phyloP scores from a whole-genome alignment of 23 tunicate species.

The Clavelina lepadiformis region DNA sequence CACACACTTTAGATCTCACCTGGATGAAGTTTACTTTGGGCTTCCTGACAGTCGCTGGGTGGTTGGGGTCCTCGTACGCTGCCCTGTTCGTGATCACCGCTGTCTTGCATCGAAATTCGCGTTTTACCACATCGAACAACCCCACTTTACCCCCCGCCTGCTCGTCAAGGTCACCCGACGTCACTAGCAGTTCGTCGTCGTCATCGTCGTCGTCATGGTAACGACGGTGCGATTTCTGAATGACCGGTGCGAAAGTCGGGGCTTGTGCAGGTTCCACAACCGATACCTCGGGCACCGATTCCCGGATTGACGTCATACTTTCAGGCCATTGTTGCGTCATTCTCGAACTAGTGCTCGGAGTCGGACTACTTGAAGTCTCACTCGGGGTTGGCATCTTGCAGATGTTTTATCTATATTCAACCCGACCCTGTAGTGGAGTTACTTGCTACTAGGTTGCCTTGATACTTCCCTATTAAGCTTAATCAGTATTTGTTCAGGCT shows the following conservation, averaged over 20 bases:
- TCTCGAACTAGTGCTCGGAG: constrained; percentile 47
- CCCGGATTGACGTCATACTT: constrained; percentile 36
- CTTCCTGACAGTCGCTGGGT: constrained; percentile 18
- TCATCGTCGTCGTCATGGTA: constrained; percentile 42
- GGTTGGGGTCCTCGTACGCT: constrained; percentile 52
- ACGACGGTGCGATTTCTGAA: constrained; percentile 12
- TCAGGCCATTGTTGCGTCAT: constrained; percentile 48
- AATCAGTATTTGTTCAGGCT: too few relatives aligned
- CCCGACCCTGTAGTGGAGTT: too few relatives aligned
- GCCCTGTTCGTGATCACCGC: constrained; percentile 78
- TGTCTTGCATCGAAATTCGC: constrained; percentile 84
- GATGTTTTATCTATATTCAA: too few relatives aligned
- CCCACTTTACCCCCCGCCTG: constrained; percentile 27
- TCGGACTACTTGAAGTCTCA: constrained; percentile 33
- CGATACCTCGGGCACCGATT: constrained; percentile 10
- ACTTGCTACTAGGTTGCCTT: too few relatives aligned
- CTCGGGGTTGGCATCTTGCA: constrained; percentile 26
- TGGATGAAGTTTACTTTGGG: constrained; percentile 78
- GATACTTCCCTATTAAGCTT: too few relatives aligned
- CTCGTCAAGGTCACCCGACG: constrained; percentile 43
- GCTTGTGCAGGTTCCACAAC: neutral
- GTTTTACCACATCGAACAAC: constrained; percentile 76
- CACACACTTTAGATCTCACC: constrained; percentile 20
- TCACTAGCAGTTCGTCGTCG: constrained; percentile 59
- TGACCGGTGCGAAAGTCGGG: constrained; percentile 23